Percentiles rank a stretch among this genome's conserved stretches.
These are phyloP conservation scores for Vannuccia rotundouncinata DNA, from an alignment of 2,888 invertebrate genomes.

Conservation along the genomic window DNA sequence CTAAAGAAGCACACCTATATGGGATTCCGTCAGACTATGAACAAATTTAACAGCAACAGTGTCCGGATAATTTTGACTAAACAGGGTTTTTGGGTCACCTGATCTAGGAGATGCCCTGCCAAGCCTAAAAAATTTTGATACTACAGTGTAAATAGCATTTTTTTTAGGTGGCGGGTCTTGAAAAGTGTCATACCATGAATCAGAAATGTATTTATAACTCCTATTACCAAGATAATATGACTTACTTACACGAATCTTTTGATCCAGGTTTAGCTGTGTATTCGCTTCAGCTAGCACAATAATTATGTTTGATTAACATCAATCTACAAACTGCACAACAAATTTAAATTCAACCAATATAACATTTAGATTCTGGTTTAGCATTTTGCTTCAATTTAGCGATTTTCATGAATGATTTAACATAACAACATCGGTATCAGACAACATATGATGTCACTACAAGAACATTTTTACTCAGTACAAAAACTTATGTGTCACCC, in stretches of 20 bases:
- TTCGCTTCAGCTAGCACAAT: neutral
- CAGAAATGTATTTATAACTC: neutral
- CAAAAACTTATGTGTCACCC: neutral
- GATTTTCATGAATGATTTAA: neutral
- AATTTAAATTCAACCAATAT: neutral
- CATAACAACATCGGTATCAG: neutral
- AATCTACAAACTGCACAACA: neutral
- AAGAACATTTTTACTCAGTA: neutral
- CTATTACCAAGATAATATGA: neutral
- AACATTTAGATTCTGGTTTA: neutral
- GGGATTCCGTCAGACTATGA: neutral
- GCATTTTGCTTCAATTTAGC: neutral
- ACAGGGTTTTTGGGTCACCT: neutral
- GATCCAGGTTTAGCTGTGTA: neutral
- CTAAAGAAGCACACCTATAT: neutral
- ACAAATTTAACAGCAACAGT: neutral
- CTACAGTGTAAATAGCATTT: no score
- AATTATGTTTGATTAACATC: neutral
- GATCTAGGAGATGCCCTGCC: neutral
- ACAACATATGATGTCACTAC: neutral
- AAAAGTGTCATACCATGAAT: neutral
- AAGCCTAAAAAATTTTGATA: no score
- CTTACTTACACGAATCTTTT: neutral
- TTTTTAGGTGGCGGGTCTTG: neutral
- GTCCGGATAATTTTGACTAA: neutral